phyloP scores from a whole-genome alignment of 2,888 invertebrate species.

The Thymelicus sylvestris region DNA sequence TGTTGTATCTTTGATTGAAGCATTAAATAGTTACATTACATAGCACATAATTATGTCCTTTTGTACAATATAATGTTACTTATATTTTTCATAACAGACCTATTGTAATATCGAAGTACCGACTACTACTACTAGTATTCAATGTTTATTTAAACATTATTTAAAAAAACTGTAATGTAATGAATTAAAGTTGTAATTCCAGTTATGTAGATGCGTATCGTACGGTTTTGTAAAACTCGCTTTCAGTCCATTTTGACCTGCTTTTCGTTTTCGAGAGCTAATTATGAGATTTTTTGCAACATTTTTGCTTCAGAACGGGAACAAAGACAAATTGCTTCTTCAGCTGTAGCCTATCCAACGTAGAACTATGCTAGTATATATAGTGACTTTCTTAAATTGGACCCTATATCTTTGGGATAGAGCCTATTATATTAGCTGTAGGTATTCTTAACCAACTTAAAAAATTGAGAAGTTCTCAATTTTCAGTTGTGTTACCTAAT shows the following conservation, averaged over 20 bases:
- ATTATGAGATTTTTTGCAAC: constrained; percentile 33
- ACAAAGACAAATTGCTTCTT: constrained; percentile 34
- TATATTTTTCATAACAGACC: too few relatives aligned
- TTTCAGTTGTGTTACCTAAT: too few relatives aligned
- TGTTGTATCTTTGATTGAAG: too few relatives aligned
- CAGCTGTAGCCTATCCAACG: constrained; percentile 6
- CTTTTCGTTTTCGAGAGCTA: constrained; percentile 21
- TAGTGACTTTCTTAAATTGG: not conserved
- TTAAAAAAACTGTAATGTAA: not conserved
- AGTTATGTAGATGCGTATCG: not conserved
- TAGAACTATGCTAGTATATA: not conserved
- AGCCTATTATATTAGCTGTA: not conserved
- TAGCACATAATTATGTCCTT: too few relatives aligned
- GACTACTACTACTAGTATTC: too few relatives aligned
- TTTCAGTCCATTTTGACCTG: constrained; percentile 29
- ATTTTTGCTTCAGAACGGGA: constrained; percentile 31
- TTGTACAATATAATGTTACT: too few relatives aligned
- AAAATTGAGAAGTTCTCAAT: not conserved
- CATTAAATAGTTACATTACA: too few relatives aligned
- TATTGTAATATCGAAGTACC: too few relatives aligned
- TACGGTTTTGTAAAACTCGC: constrained; percentile 9
- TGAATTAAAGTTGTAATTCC: not conserved
- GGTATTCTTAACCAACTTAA: not conserved
- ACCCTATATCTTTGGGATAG: not conserved
- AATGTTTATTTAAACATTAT: too few relatives aligned